These are phyloP conservation scores for Orchesella flavescens DNA, from an alignment of 2,888 invertebrate species.

Conservation along the genomic window DNA sequence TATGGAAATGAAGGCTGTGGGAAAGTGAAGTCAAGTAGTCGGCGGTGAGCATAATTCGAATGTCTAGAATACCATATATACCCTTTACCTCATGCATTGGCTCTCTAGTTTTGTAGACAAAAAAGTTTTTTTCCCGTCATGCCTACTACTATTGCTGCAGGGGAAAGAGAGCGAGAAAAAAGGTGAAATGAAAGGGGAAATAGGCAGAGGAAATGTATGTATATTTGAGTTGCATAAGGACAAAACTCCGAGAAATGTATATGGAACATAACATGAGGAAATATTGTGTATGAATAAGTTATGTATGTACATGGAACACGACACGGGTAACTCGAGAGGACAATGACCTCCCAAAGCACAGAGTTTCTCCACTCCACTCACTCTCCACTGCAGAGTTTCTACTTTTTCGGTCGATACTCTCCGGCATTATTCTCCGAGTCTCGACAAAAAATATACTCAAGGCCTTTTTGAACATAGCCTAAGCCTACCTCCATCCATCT, in stretches of 20 bases:
- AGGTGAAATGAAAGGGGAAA: conserved; percentile 1
- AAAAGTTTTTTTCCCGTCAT: background rate
- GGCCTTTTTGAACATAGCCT: background rate
- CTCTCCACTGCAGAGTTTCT: conserved; percentile 36
- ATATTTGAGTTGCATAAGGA: background rate
- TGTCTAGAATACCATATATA: background rate
- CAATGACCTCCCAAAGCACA: conserved; percentile 48
- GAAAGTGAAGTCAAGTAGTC: background rate
- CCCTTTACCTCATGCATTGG: background rate
- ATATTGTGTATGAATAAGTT: background rate
- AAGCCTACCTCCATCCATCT: background rate
- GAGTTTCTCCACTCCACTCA: conserved; percentile 18
- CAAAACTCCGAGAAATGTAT: background rate
- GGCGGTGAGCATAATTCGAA: background rate
- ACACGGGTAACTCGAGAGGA: conserved; percentile 58
- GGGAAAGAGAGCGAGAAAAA: conserved; percentile 1
- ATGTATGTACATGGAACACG: conserved; percentile 46
- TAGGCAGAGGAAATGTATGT: background rate
- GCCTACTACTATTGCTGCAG: background rate
- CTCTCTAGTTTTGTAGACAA: background rate
- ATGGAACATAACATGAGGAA: background rate
- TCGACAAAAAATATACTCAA: conserved; percentile 1
- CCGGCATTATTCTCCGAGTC: conserved; percentile 37
- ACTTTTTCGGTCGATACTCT: conserved; percentile 56
- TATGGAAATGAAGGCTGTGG: background rate